Conservation (phyloP, 2,888 invertebrate genomes). For the Trissonchulus latispiculum region DNA sequence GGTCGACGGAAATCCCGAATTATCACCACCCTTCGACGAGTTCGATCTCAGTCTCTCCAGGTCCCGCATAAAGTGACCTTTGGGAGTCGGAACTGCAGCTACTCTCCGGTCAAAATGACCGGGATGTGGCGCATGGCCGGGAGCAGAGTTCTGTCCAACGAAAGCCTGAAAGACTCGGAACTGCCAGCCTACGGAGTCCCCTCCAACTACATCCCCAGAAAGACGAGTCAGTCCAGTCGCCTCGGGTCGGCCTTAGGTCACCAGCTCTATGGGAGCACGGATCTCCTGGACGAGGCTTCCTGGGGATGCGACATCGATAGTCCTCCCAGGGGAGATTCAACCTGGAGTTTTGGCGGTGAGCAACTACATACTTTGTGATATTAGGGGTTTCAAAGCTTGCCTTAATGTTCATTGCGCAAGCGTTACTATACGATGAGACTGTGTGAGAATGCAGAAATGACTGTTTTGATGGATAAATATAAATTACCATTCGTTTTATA, state of each 20-base stretch:
- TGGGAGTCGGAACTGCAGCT: background rate
- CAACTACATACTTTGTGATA: no score
- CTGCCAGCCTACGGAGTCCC: background rate
- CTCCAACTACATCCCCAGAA: background rate
- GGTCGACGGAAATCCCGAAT: background rate
- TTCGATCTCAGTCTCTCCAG: background rate
- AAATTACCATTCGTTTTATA: no score
- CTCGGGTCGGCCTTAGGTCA: background rate
- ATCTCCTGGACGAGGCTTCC: background rate
- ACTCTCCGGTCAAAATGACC: background rate
- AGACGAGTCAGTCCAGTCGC: background rate
- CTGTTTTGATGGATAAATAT: no score
- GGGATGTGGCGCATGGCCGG: background rate
- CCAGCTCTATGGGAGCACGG: conserved; percentile 13
- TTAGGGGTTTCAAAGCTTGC: no score
- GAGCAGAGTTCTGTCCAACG: background rate
- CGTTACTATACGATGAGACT: no score
- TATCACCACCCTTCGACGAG: background rate
- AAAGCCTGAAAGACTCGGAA: background rate
- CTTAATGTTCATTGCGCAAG: no score
- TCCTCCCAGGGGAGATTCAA: background rate
- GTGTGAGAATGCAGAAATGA: no score
- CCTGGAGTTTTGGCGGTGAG: conserved; percentile 21
- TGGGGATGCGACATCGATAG: conserved; percentile 12
- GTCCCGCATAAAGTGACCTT: background rate